Percentiles rank a stretch among this genome's conserved stretches.
Evolutionary conservation across 2,797 vertebrate species (phyloP).

Genomic region (Falco rusticolus): DNA sequence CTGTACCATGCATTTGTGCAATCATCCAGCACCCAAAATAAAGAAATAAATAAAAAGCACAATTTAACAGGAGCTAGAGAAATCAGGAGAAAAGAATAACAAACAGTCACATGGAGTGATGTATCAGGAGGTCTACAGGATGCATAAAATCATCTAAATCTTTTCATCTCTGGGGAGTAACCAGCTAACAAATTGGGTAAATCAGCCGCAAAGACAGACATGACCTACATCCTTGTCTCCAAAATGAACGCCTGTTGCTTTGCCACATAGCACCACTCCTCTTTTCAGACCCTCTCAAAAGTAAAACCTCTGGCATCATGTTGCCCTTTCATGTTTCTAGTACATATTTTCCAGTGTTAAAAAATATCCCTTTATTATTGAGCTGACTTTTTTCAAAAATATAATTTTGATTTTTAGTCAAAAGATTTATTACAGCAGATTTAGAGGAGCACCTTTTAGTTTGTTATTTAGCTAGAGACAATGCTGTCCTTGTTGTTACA

Average conservation of each 20-base stretch:
- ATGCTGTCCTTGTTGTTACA: conserved; percentile 1
- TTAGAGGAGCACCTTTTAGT: not conserved
- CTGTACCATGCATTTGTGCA: not conserved
- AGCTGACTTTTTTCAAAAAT: not conserved
- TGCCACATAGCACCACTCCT: not conserved
- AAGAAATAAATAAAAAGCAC: not conserved
- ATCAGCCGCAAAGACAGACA: not conserved
- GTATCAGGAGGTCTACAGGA: not conserved
- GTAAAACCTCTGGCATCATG: not conserved
- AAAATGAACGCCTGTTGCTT: not conserved
- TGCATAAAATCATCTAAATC: not conserved
- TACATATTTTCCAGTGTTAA: not conserved
- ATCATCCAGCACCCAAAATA: not conserved
- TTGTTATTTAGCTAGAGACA: not conserved
- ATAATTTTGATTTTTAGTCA: not conserved
- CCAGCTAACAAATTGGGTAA: not conserved
- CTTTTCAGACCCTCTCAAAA: not conserved
- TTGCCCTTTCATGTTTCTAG: not conserved
- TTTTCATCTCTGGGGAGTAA: not conserved
- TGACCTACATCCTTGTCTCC: not conserved
- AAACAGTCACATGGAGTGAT: not conserved
- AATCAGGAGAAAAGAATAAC: not conserved
- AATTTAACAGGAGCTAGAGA: not conserved
- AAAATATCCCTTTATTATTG: not conserved
- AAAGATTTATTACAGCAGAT: not conserved